These are phyloP conservation scores for Halcyon senegalensis DNA, from an alignment of 2,113 vertebrate species.

Conservation along the genomic window DNA sequence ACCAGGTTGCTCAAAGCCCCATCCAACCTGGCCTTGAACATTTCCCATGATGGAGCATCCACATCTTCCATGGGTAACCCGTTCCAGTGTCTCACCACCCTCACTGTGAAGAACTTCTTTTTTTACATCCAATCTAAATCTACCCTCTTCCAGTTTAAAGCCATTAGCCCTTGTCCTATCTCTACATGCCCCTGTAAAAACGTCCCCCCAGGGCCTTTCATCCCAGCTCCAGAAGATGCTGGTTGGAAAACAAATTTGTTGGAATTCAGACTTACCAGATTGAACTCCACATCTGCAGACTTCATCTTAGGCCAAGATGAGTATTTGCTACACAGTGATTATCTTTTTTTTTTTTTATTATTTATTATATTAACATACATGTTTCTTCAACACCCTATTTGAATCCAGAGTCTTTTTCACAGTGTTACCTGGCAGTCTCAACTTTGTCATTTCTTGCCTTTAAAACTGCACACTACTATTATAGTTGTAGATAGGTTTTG, in stretches of 20 bases:
- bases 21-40: neutral
- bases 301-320: neutral
- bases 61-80: neutral
- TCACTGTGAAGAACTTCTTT: neutral
- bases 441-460: neutral
- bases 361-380: neutral
- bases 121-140: neutral
- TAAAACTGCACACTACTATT: neutral
- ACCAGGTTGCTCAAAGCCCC: neutral
- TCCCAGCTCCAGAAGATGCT: neutral
- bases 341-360: neutral
- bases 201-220: neutral
- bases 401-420: neutral
- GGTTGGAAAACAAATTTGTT: neutral
- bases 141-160: neutral
- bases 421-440: neutral
- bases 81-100: neutral
- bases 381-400: neutral
- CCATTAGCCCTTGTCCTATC: neutral
- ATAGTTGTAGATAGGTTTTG: neutral
- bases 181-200: neutral
- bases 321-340: neutral
- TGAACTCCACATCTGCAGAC: neutral
- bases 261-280: neutral
- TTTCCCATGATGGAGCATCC: neutral